Percentiles rank a stretch among this genome's conserved stretches.
phyloP scores from a whole-genome alignment of 2,113 vertebrate genomes.

The Emydocephalus ijimae region DNA sequence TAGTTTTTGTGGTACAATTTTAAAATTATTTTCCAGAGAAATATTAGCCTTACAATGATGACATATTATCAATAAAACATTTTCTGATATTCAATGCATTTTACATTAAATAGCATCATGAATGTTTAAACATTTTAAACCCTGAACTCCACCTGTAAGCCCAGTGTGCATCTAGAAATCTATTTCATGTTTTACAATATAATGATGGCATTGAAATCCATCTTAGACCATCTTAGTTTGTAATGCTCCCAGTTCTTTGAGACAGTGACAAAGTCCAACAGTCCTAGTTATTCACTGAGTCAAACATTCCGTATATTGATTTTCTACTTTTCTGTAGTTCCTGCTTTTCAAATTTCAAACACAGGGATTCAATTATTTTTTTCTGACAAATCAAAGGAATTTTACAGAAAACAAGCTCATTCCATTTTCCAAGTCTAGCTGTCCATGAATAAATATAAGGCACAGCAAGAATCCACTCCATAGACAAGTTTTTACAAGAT shows the following conservation, averaged over 20 bases:
- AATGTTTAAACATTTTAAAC: not conserved
- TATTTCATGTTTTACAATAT: not conserved
- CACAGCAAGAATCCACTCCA: not conserved
- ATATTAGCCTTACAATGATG: not conserved
- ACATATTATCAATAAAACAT: not conserved
- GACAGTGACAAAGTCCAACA: not conserved
- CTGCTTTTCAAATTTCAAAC: not conserved
- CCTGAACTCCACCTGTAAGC: not conserved
- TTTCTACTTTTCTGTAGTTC: not conserved
- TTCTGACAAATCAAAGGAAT: not conserved
- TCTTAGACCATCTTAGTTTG: not conserved
- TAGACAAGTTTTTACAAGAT: not conserved
- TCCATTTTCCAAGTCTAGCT: not conserved
- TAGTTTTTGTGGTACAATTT: not conserved
- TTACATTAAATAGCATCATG: not conserved
- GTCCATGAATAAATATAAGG: not conserved
- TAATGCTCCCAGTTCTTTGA: not conserved
- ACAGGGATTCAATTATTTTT: not conserved
- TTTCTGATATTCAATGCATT: not conserved
- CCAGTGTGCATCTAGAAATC: not conserved
- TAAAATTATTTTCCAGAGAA: not conserved
- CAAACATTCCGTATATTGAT: not conserved
- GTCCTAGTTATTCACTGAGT: not conserved
- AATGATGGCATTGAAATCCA: not conserved
- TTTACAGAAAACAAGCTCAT: not conserved